Percentiles rank a stretch among this genome's conserved stretches.
Conservation (phyloP, 2,888 invertebrate genomes). For the Yponomeuta malinellus region DNA sequence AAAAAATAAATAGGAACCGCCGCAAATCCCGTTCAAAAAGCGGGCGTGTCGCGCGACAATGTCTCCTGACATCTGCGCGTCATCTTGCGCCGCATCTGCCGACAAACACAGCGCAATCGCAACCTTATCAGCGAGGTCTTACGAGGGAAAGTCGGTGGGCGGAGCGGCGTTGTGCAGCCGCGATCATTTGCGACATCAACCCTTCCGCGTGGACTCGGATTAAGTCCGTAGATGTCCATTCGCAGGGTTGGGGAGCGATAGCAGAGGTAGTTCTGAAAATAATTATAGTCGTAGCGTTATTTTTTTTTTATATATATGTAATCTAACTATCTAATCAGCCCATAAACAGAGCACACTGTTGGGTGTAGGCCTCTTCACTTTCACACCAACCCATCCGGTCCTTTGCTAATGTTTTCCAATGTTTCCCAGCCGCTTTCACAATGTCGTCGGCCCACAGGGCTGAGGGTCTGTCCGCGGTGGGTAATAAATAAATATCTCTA, state of each 20-base stretch:
- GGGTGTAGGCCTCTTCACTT: too few species aligned
- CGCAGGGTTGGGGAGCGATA: constrained; percentile 15
- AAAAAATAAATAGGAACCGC: constrained; percentile 40
- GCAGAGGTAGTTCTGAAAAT: constrained; percentile 11
- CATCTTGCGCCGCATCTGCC: constrained; percentile 32
- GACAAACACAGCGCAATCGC: constrained; percentile 20
- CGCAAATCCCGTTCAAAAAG: constrained; percentile 23
- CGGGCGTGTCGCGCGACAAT: constrained; percentile 23
- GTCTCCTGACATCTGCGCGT: neutral
- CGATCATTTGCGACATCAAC: constrained; percentile 52
- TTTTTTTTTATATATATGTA: too few species aligned
- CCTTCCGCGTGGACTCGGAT: constrained; percentile 60
- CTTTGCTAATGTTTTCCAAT: too few species aligned
- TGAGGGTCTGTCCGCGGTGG: too few species aligned
- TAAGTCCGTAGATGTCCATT: constrained; percentile 33
- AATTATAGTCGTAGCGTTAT: too few species aligned
- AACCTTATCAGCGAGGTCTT: neutral
- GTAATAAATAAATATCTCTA: too few species aligned
- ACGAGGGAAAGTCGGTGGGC: neutral
- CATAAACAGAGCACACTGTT: too few species aligned
- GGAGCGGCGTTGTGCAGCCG: constrained; percentile 34
- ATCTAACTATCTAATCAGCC: too few species aligned
- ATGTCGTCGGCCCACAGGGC: too few species aligned
- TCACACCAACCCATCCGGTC: too few species aligned
- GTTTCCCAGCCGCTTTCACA: too few species aligned